Evolutionary conservation across 1,140 invertebrate species (phyloP).

Genomic region (Pachyrhynchus sulphureomaculatus): DNA sequence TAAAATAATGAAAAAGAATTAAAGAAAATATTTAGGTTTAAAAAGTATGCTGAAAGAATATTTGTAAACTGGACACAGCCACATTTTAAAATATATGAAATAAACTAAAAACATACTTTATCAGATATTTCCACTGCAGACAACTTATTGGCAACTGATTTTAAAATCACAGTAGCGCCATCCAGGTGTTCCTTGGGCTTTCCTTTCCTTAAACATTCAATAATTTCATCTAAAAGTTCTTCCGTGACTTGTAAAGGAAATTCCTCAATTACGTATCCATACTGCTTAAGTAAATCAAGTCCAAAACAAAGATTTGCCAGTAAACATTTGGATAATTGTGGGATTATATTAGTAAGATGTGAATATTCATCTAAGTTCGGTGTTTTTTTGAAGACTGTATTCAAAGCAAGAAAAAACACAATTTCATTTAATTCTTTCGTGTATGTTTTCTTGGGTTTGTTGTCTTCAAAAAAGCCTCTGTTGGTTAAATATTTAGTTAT

Average conservation of each 20-base stretch:
- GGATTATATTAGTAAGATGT: constrained; percentile 44
- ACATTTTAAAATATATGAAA: not conserved
- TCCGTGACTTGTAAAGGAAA: constrained; percentile 33
- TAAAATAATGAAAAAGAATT: not conserved
- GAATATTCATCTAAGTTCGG: constrained; percentile 35
- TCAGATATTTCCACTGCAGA: constrained; percentile 10
- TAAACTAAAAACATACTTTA: constrained; percentile 16
- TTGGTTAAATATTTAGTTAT: constrained; percentile 33
- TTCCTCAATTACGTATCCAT: constrained; percentile 32
- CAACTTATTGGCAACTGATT: constrained; percentile 34
- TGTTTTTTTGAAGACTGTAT: constrained; percentile 39
- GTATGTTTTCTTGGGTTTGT: constrained; percentile 19
- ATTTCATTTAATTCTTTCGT: constrained; percentile 36
- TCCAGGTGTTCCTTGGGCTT: constrained; percentile 29
- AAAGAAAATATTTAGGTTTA: not conserved
- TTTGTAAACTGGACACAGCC: not conserved
- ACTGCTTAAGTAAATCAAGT: constrained; percentile 36
- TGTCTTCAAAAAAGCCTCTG: constrained; percentile 33
- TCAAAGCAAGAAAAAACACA: constrained; percentile 41
- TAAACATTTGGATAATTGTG: constrained; percentile 43
- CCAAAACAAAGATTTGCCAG: constrained; percentile 39
- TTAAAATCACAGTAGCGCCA: constrained; percentile 29
- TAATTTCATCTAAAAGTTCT: constrained; percentile 43
- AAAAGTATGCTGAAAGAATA: not conserved
- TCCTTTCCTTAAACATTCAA: constrained; percentile 35